A percentile compares a stretch with the other conserved stretches of the same genome.
Conservation (phyloP, 2,888 invertebrate genomes). For the Isoperla grammatica region DNA sequence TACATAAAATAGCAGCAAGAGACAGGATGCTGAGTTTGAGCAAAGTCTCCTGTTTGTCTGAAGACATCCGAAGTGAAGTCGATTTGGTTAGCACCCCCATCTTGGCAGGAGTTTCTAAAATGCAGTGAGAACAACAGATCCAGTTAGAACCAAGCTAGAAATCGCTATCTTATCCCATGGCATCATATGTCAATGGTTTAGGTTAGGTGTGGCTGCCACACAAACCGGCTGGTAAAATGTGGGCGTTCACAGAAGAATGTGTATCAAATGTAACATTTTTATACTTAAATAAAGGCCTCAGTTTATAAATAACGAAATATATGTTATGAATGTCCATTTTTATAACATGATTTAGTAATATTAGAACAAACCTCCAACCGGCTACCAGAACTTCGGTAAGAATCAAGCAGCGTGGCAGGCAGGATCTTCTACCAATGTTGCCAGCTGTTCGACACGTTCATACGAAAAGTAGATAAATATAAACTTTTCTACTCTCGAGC, state of each 20-base stretch:
- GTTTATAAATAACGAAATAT: neutral
- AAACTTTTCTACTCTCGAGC: too few species aligned
- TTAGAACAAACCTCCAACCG: neutral
- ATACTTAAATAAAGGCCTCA: too few species aligned
- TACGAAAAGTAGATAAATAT: too few species aligned
- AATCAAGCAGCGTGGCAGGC: slow-evolving; percentile 1
- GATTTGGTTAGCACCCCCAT: slow-evolving; percentile 43
- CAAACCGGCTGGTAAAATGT: neutral
- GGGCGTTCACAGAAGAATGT: too few species aligned
- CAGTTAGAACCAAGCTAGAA: neutral
- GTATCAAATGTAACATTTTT: too few species aligned
- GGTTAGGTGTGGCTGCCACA: neutral
- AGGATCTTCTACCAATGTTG: neutral
- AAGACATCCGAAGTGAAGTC: slow-evolving; percentile 47
- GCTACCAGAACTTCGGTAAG: neutral
- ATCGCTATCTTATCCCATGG: too few species aligned
- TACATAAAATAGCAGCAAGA: slow-evolving; percentile 88
- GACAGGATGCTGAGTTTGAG: slow-evolving; percentile 83
- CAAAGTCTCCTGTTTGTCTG: slow-evolving; percentile 77
- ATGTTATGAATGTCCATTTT: neutral
- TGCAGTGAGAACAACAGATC: neutral
- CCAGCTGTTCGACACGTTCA: too few species aligned
- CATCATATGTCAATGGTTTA: neutral
- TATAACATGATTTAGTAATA: neutral
- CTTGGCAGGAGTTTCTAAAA: slow-evolving; percentile 19